phyloP scores from a whole-genome alignment of 2,797 vertebrate genomes.

The Parotocinclus haroldoi region DNA sequence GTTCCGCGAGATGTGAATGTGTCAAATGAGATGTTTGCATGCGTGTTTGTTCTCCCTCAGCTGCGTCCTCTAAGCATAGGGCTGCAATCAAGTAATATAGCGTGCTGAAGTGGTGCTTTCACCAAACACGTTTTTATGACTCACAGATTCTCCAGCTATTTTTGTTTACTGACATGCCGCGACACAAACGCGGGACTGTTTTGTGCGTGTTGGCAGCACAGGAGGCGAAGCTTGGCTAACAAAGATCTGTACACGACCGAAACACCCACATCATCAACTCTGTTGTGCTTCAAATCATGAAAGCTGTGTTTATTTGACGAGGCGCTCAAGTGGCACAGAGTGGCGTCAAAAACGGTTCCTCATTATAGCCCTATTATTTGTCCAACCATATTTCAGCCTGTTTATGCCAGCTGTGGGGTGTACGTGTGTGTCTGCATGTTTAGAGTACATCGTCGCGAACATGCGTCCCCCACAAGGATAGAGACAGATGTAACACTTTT shows the following conservation, averaged over 20 bases:
- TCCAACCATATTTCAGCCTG: no score
- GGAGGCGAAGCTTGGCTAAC: slow-evolving; percentile 13
- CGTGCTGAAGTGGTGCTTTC: slow-evolving; percentile 2
- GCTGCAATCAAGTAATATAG: slow-evolving; percentile 31
- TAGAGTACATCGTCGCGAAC: no score
- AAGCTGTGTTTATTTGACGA: neutral
- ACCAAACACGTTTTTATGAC: slow-evolving; percentile 18
- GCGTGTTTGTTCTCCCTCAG: slow-evolving; percentile 12
- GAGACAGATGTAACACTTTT: no score
- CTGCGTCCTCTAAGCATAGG: slow-evolving; percentile 14
- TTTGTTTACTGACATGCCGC: slow-evolving; percentile 23
- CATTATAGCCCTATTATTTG: slow-evolving; percentile 9
- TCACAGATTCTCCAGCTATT: slow-evolving; percentile 29
- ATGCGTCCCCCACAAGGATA: no score
- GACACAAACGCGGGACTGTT: slow-evolving; percentile 19
- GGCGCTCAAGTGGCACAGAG: slow-evolving; percentile 3
- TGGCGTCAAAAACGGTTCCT: slow-evolving; percentile 16
- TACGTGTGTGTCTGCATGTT: no score
- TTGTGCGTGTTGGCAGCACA: slow-evolving; percentile 6
- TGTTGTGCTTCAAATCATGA: neutral
- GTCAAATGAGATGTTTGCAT: slow-evolving; percentile 19
- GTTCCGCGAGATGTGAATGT: slow-evolving; percentile 12
- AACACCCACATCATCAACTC: slow-evolving; percentile 21
- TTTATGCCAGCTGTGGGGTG: no score
- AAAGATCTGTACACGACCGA: neutral